Conservation (phyloP, 2,888 invertebrate genomes). For the Lochmaea capreae region DNA sequence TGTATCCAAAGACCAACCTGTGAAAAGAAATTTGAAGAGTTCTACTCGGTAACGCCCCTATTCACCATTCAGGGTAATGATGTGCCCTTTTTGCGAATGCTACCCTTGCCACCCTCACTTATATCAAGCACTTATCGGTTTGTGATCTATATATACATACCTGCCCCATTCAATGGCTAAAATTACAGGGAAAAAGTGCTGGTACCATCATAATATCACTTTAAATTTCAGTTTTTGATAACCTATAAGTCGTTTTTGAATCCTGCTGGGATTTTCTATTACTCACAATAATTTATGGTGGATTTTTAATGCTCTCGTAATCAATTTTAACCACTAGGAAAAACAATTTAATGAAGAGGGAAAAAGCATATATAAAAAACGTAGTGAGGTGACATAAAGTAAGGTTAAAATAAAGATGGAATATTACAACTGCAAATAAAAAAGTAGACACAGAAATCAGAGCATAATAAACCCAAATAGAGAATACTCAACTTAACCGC, state of each 20-base stretch:
- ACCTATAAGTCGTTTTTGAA: slow-evolving; percentile 39
- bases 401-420: too few species aligned
- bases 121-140: slow-evolving; percentile 38
- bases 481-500: too few species aligned
- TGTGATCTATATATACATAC: slow-evolving; percentile 43
- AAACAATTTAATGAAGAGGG: not conserved
- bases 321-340: not conserved
- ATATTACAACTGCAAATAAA: too few species aligned
- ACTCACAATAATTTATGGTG: slow-evolving; percentile 26
- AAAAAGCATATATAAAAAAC: not conserved
- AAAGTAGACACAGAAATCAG: too few species aligned
- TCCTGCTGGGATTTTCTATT: slow-evolving; percentile 42
- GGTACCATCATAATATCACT: slow-evolving; percentile 51
- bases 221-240: slow-evolving; percentile 40
- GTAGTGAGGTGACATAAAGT: too few species aligned
- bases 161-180: slow-evolving; percentile 40
- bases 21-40: slow-evolving; percentile 30
- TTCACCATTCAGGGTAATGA: slow-evolving; percentile 27
- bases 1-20: slow-evolving; percentile 16
- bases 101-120: slow-evolving; percentile 41
- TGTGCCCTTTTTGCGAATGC: slow-evolving; percentile 35
- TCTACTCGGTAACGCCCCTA: slow-evolving; percentile 37
- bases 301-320: slow-evolving; percentile 1
- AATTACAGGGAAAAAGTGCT: slow-evolving; percentile 43
- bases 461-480: too few species aligned